Base-by-base conservation (phyloP, 1,140 invertebrate genomes). In the Conus betulinus region DNA sequence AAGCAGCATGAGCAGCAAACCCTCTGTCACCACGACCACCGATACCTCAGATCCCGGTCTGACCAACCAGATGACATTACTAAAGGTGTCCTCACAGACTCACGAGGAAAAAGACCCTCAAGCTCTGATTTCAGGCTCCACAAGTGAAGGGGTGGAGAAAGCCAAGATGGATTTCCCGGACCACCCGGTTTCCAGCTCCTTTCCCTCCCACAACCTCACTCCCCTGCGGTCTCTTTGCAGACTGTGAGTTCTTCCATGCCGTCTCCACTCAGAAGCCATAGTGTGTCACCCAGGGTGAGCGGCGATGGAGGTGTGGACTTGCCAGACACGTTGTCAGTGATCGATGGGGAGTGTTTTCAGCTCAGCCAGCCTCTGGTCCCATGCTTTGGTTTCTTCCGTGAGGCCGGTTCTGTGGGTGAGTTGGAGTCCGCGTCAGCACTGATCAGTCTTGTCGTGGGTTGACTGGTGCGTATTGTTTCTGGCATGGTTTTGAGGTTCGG, bases 341-440 rank as follows among this genome's bases (percentile, higher is more conserved):
- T 67, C 20, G 81, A 83, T 23, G 25, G 25, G 51, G 11, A 88
- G 39, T 88, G 78, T 63, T 67, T 82, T 5, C 81, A 51, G 79
- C 57, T 88, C n/a, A 27, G 20, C 5, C 63, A 27, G n/a, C 51
- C 27, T 6, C 39, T 88, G 53, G 27, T 74, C 8, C 20, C 87
- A 6, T 88, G 87, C 71, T 76, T 71, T 63, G 87, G 87, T 60
- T 88, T 88, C 51, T 82, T 57, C 27, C 52, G 87, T 7, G 87
- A 88, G 79, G 25, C 55, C 20, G 78, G 78, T 23, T 52, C 57
- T 39, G 25, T 20, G 63, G 87, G 87, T 87, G 39, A 25, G 85
- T 53, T 39, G 39, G 39, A 39, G 39, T 39, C 39, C 39, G 39
- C 39, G 39, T 39, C 39, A 39, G 39, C 39, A 3, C 39, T 39